Base-by-base conservation (phyloP, 1,140 invertebrate species). In the Drosophila ambigua region DNA sequence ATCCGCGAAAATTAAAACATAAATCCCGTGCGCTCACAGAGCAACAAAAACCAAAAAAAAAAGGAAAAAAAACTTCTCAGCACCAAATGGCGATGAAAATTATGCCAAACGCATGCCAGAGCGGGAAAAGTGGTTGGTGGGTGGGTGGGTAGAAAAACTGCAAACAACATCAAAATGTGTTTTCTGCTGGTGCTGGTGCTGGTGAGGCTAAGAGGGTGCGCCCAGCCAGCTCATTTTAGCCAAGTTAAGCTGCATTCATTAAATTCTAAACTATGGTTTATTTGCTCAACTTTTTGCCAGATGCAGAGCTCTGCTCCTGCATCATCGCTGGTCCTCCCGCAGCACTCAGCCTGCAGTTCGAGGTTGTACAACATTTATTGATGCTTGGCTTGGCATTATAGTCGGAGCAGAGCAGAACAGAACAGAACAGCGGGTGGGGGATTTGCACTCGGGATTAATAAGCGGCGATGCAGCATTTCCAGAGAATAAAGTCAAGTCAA, bases 211-310 rank as follows among this genome's bases (percentile, higher is more conserved):
- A 61, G 71, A 53, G 57, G 64, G 48, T 20, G 65, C 35, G 24
- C 64, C 64, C 67, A 48, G 46, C 58, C 83, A 88, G 80, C 83
- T 87, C 82, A 87, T 87, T 87, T 83, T 66, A 82, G 82, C 74
- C 83, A 88, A 87, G 83, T 75, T 87, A 72, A 87, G 82, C 82
- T 87, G 78, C 77, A 75, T 75, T 87, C 83, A 82, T 88, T 82
- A 82, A 75, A 74, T 88, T 76, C 82, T 87, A 87, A 87, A 87
- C 82, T 85, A 82, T 78, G 71, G 49, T 74, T 87, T 87, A 81
- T 85, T 81, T 87, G 82, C 69, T 39, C 64, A 71, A 62, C 67
- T 68, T 65, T 43, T 24, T 51, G 16, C 20, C 59, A 13, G 20
- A 20, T 20, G 20, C n/a, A 15, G 24, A 44, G 58, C 41, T 23